Conservation (phyloP, 2,113 vertebrate species). For the Pygathrix nemaeus region DNA sequence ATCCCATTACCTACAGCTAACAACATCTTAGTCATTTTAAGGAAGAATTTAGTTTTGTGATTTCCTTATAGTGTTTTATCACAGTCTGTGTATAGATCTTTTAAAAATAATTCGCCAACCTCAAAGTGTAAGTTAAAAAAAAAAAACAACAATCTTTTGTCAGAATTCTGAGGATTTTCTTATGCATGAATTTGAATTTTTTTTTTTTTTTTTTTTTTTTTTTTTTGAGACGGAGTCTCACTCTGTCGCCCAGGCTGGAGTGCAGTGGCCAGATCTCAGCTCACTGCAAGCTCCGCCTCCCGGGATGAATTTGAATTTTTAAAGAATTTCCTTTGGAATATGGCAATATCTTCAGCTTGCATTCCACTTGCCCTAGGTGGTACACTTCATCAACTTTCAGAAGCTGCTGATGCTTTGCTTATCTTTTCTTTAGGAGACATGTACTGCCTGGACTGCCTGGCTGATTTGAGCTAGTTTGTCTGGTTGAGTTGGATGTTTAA, state of each 20-base stretch:
- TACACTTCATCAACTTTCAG: neutral
- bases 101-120: constrained; percentile 6
- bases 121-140: neutral
- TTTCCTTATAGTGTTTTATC: constrained; percentile 28
- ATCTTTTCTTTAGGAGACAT: constrained; percentile 34
- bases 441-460: neutral
- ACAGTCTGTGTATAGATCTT: neutral
- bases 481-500: constrained; percentile 49
- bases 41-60: constrained; percentile 21
- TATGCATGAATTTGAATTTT: constrained; percentile 49
- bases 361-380: neutral
- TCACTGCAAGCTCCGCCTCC: no score
- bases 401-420: constrained; percentile 12
- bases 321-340: constrained; percentile 12
- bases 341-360: neutral
- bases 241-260: no score
- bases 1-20: neutral
- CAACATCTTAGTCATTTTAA: neutral
- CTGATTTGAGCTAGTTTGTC: constrained; percentile 1
- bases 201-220: neutral
- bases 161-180: constrained; percentile 28
- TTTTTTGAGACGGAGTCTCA: no score
- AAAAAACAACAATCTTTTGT: constrained; percentile 40
- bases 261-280: no score
- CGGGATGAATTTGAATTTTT: constrained; percentile 55